These are phyloP conservation scores for Cassiopea xamachana DNA, from an alignment of 30 jellyfish, hydroid and myxozoan genomes.

Conservation along the genomic window DNA sequence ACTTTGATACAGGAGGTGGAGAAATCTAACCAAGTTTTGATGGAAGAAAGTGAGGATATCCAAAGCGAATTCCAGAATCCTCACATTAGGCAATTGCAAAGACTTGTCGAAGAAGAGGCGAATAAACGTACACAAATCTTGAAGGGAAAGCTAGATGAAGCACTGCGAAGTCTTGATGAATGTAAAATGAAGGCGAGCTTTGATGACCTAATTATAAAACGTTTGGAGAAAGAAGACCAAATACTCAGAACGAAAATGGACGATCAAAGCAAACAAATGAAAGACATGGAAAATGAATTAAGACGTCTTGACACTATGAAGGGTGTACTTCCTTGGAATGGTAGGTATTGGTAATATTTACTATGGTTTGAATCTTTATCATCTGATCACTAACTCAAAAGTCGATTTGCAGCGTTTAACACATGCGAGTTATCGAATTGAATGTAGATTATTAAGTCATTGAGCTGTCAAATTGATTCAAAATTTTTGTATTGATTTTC, in stretches of 20 bases:
- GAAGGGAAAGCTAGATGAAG: conserved; percentile 31
- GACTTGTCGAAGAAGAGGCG: conserved; percentile 48
- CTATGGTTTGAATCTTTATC: background rate
- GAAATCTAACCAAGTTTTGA: background rate
- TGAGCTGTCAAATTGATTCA: no score
- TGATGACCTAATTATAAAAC: conserved; percentile 15
- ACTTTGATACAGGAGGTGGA: conserved; percentile 44
- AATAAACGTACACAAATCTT: conserved; percentile 14
- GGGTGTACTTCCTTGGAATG: background rate
- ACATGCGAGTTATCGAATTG: no score
- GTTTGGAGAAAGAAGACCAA: conserved; percentile 36
- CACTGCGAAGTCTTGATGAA: conserved; percentile 40
- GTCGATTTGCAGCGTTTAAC: no score
- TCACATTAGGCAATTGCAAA: background rate
- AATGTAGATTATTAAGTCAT: no score
- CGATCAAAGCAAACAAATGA: conserved; percentile 47
- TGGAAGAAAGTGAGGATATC: conserved; percentile 7
- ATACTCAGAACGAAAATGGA: conserved; percentile 35
- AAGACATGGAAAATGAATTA: conserved; percentile 61
- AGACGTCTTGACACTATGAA: conserved; percentile 1
- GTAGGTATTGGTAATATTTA: background rate
- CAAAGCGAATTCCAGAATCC: background rate
- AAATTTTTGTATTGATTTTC: no score
- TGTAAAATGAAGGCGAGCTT: conserved; percentile 19
- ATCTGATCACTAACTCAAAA: background rate